These are phyloP conservation scores for Tenthredo notha DNA, from an alignment of 2,888 invertebrate species.

Conservation along the genomic window DNA sequence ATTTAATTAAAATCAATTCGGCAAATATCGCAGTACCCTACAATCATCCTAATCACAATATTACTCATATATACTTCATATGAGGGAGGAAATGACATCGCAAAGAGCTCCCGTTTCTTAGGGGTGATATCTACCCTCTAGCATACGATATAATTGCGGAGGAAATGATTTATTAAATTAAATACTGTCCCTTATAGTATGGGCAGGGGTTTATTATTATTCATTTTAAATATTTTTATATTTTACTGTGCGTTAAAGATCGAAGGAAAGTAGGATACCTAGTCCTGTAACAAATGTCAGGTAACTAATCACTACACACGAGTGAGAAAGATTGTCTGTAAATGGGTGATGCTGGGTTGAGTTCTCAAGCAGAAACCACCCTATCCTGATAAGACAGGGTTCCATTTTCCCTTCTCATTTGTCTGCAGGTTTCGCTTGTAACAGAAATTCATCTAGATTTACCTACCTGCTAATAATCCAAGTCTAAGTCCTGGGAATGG, in stretches of 20 bases:
- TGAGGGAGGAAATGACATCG: neutral
- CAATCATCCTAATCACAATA: neutral
- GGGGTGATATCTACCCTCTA: slow-evolving; percentile 1
- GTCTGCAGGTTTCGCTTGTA: slow-evolving; percentile 43
- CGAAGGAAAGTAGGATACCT: neutral
- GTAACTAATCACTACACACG: slow-evolving; percentile 46
- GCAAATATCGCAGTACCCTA: neutral
- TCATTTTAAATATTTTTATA: no score
- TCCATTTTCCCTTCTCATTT: slow-evolving; percentile 5
- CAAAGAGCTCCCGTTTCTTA: neutral
- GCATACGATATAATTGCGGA: slow-evolving; percentile 25
- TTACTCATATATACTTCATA: neutral
- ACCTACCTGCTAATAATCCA: slow-evolving; percentile 44
- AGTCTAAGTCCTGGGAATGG: neutral
- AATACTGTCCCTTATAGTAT: neutral
- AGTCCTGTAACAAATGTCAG: slow-evolving; percentile 30
- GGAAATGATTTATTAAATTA: slow-evolving; percentile 37
- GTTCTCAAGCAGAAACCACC: slow-evolving; percentile 34
- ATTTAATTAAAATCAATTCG: neutral
- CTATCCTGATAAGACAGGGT: slow-evolving; percentile 39
- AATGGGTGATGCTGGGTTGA: slow-evolving; percentile 27
- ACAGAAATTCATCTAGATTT: slow-evolving; percentile 48
- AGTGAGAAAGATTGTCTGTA: slow-evolving; percentile 36
- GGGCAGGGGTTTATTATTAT: no score
- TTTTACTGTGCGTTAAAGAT: neutral